Percentiles rank a stretch among this genome's conserved stretches.
phyloP scores from a whole-genome alignment of 2,113 vertebrate genomes.

The Bostrychus sinensis region DNA sequence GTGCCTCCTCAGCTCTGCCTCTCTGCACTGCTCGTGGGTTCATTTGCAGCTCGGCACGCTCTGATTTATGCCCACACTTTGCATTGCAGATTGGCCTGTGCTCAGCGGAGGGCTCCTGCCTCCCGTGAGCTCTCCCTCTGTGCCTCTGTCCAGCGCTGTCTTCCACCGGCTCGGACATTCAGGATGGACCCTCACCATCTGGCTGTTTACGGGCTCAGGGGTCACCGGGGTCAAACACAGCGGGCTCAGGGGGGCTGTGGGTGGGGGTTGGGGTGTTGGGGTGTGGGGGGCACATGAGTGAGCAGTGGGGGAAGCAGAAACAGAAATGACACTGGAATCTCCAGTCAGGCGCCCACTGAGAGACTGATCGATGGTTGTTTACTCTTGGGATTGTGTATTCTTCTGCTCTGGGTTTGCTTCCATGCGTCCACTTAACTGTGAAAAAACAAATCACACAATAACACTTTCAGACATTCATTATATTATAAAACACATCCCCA shows the following conservation, averaged over 20 bases:
- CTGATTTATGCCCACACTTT: not conserved
- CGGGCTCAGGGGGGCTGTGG: conserved; percentile 42
- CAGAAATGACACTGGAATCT: not conserved
- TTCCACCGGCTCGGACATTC: conserved; percentile 33
- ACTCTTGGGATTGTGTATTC: conserved; percentile 20
- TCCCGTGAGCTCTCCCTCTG: not conserved
- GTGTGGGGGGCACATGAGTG: conserved; percentile 15
- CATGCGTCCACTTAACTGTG: not conserved
- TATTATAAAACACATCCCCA: too few species aligned
- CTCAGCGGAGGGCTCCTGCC: not conserved
- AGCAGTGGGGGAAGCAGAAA: conserved; percentile 5
- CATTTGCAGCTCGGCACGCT: not conserved
- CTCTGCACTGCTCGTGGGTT: too few species aligned
- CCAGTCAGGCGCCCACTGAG: conserved; percentile 30
- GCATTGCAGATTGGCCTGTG: not conserved
- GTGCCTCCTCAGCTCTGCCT: too few species aligned
- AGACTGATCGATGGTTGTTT: conserved; percentile 37
- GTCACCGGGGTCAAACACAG: conserved; percentile 44
- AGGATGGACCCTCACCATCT: conserved; percentile 29
- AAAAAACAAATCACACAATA: not conserved
- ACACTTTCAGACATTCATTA: too few species aligned
- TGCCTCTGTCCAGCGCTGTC: not conserved
- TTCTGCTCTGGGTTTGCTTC: not conserved
- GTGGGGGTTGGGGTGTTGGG: conserved; percentile 34
- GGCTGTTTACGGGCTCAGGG: conserved; percentile 45